A percentile compares a stretch with the other conserved stretches of the same genome.
phyloP scores from a whole-genome alignment of 35 echinoderm and acorn worm genomes.

The Heliocidaris erythrogramma region DNA sequence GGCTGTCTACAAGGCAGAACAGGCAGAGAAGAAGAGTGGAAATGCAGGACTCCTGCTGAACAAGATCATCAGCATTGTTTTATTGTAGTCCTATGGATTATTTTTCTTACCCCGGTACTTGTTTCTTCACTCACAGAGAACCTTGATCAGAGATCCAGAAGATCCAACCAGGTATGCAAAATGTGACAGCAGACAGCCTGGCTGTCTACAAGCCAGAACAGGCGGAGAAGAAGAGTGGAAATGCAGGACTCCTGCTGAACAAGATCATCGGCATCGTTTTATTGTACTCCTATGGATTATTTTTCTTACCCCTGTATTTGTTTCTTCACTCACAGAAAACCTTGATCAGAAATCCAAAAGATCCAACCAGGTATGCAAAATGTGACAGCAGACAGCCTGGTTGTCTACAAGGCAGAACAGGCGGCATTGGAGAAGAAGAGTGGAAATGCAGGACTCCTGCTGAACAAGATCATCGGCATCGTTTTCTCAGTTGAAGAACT shows the following conservation, averaged over 20 bases:
- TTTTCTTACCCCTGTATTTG: too few relatives aligned
- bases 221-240: neutral
- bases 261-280: neutral
- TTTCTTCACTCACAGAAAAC: too few relatives aligned
- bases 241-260: neutral
- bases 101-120: too few relatives aligned
- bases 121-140: conserved; percentile 12
- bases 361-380: neutral
- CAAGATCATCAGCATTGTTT: neutral
- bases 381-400: neutral
- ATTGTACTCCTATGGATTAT: too few relatives aligned
- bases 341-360: too few relatives aligned
- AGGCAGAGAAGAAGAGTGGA: neutral
- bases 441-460: neutral
- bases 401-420: neutral
- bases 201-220: neutral
- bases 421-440: neutral
- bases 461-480: neutral
- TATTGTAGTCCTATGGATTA: too few relatives aligned
- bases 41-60: neutral
- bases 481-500: neutral
- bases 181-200: neutral
- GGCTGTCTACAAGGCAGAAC: neutral
- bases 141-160: too few relatives aligned
- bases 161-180: neutral